Percentiles rank a stretch among this genome's conserved stretches.
phyloP scores from a whole-genome alignment of 2,797 vertebrate genomes.

The Pseudochirops cupreus region DNA sequence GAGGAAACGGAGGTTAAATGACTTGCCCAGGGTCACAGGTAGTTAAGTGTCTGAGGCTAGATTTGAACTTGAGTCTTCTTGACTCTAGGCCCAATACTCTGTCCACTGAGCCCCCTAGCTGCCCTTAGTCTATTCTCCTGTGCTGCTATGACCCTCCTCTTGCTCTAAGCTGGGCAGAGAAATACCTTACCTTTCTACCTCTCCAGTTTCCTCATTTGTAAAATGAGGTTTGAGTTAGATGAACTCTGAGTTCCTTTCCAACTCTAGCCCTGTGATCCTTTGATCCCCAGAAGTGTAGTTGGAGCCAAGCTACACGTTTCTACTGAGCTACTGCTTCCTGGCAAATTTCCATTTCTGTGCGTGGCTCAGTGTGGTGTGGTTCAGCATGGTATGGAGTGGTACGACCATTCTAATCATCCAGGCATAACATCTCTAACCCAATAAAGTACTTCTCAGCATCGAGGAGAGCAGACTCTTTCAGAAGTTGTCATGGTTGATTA shows the following conservation, averaged over 20 bases:
- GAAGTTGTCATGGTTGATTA: conserved; percentile 85
- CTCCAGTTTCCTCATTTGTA: background rate
- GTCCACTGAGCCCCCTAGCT: background rate
- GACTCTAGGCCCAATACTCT: background rate
- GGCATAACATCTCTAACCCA: conserved; percentile 74
- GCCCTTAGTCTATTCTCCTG: background rate
- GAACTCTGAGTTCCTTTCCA: background rate
- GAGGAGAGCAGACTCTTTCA: conserved; percentile 78
- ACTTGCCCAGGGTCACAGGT: background rate
- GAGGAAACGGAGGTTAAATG: background rate
- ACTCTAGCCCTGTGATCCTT: background rate
- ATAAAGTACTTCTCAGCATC: conserved; percentile 78
- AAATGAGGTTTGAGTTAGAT: background rate
- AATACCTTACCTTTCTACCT: background rate
- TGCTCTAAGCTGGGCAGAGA: background rate
- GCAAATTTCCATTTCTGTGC: conserved; percentile 75
- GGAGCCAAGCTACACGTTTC: conserved; percentile 28
- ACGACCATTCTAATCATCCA: conserved; percentile 77
- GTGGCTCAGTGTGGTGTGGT: conserved; percentile 51
- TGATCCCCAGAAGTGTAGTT: conserved; percentile 47
- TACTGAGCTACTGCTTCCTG: conserved; percentile 19
- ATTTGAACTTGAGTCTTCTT: background rate
- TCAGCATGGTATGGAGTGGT: conserved; percentile 62
- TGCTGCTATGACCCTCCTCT: background rate
- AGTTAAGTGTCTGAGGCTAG: background rate